A percentile compares a stretch with the other conserved stretches of the same genome.
Conservation (phyloP, 2,113 vertebrate genomes). For the Leptosomus discolor region DNA sequence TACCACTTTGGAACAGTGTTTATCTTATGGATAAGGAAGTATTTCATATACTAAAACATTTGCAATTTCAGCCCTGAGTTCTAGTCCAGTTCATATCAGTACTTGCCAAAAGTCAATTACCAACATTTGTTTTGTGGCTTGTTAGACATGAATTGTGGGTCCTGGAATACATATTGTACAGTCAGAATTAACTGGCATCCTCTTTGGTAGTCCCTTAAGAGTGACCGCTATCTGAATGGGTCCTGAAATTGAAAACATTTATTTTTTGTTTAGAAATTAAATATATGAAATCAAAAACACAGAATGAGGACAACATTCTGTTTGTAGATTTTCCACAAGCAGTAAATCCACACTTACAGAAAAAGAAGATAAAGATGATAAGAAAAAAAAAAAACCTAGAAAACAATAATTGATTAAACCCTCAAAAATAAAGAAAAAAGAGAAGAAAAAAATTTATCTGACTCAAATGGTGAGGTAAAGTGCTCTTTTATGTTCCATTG, state of each 20-base stretch:
- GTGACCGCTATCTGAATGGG: not conserved
- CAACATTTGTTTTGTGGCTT: not conserved
- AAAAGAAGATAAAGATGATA: not conserved
- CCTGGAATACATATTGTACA: not conserved
- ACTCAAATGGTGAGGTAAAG: conserved; percentile 67
- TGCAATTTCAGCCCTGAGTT: not conserved
- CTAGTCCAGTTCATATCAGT: not conserved
- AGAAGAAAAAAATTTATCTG: conserved; percentile 17
- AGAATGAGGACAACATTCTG: not conserved
- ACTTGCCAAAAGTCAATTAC: not conserved
- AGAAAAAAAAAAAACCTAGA: not conserved
- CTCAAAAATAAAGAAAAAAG: conserved; percentile 54
- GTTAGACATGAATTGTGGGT: not conserved
- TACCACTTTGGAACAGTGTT: not conserved
- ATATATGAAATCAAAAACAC: not conserved
- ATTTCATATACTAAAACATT: not conserved
- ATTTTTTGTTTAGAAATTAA: not conserved
- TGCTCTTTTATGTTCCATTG: conserved; percentile 50
- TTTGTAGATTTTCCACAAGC: not conserved
- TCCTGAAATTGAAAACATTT: not conserved
- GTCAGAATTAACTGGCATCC: not conserved
- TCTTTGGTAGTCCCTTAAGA: not conserved
- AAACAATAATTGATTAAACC: conserved; percentile 67
- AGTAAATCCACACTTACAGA: not conserved
- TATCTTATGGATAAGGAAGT: not conserved